phyloP scores from a whole-genome alignment of 1,140 invertebrate genomes.

The Pachypeltis micranthus region DNA sequence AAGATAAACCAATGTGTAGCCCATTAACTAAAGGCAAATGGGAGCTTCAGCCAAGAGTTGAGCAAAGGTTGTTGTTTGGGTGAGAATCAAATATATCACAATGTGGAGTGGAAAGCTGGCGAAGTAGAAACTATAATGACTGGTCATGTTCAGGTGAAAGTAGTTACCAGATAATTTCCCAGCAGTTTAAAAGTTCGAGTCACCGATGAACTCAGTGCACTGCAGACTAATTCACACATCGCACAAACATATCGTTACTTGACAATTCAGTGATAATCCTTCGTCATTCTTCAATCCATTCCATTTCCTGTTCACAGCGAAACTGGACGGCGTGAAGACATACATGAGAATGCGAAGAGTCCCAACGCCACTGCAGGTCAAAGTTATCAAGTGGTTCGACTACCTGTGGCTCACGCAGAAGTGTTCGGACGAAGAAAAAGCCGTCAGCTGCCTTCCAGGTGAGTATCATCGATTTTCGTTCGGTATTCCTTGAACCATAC shows the following conservation, averaged over 20 bases:
- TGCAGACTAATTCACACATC: background rate
- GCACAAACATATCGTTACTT: background rate
- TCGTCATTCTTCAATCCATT: background rate
- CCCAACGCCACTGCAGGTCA: slow-evolving; percentile 87
- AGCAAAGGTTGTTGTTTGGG: too few species aligned
- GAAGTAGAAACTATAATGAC: background rate
- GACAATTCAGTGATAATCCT: background rate
- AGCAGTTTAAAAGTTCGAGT: background rate
- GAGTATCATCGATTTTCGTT: slow-evolving; percentile 24
- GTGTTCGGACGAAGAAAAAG: slow-evolving; percentile 92
- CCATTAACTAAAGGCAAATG: too few species aligned
- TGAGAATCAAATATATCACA: too few species aligned
- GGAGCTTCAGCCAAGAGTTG: too few species aligned
- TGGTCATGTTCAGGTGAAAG: background rate
- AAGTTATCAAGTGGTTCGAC: slow-evolving; percentile 99
- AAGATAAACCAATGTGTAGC: too few species aligned
- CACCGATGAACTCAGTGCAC: background rate
- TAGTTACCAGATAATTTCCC: background rate
- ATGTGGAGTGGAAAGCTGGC: too few species aligned
- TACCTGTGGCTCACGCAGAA: slow-evolving; percentile 98
- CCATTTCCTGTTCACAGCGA: slow-evolving; percentile 56
- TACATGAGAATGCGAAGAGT: slow-evolving; percentile 95
- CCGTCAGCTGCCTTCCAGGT: slow-evolving; percentile 83
- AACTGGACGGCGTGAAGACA: slow-evolving; percentile 94
- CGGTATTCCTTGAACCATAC: background rate